Base-by-base conservation (phyloP, 1,140 invertebrate genomes). In the Aplysia californica region DNA sequence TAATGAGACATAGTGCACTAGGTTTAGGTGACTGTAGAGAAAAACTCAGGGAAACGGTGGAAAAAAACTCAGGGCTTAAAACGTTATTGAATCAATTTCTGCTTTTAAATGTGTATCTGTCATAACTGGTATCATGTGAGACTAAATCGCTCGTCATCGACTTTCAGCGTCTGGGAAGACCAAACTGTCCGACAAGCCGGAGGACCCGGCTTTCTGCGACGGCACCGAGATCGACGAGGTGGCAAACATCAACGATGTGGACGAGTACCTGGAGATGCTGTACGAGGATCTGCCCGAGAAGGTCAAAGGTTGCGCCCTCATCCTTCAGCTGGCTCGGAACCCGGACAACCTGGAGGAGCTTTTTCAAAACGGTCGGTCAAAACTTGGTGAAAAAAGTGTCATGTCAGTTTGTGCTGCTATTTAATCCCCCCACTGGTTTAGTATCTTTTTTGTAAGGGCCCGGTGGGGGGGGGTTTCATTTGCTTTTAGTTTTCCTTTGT, bases 261-360 rank as follows among this genome's bases (percentile, higher is more conserved):
- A 98, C 86, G 94, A 94, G 82, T 99, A 99, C 89, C 94, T 99
- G 58, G 98, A 99, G 90, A 91, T 99, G 76, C 90, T 99, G 3
- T 99, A 99, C 89, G 98, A 99, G 91, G 97, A 90, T 71, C 94
- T 97, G 82, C 92, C 94, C 55, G 96, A 96, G 82, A 98, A 98
- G 92, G 94, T 98, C 33, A 94, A 95, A 89, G 97, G 96, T 38
- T 96, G 97, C n/a, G 94, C 94, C 21, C 91, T 97, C 67, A 96
- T 99, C 78, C 91, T 98, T 66, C 95, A 97, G 89, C 92, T 99
- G 65, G 95, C 97, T 0, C 93, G 96, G 82, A 94, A 97, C 88
- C 94, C 97, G 36, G 96, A 98, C 87, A 98, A 99, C 92, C 92
- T 99, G 64, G 94, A 96, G 83, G 95, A 97, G 89, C 90, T 99